phyloP scores from a whole-genome alignment of 1,140 invertebrate genomes.

The Catajapyx aquilonaris region DNA sequence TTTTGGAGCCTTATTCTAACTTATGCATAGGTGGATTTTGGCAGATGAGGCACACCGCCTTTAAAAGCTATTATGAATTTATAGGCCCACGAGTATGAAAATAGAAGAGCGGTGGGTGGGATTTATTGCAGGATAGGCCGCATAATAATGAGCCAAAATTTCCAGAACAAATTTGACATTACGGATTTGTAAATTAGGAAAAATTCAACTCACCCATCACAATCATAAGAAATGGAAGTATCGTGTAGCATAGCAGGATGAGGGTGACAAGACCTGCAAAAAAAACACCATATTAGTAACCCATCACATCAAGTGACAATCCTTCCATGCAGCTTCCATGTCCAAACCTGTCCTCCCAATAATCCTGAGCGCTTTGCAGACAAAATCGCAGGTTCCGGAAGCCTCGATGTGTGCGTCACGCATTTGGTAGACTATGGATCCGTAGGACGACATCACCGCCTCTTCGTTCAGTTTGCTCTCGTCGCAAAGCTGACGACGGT shows the following conservation, averaged over 20 bases:
- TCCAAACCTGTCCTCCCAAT: constrained; percentile 47
- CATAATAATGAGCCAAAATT: no score
- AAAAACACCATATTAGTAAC: constrained; percentile 9
- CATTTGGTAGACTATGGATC: constrained; percentile 54
- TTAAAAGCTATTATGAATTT: no score
- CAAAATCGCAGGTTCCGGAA: constrained; percentile 48
- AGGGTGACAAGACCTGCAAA: constrained; percentile 41
- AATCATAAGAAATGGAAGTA: constrained; percentile 43
- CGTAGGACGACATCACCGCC: constrained; percentile 37
- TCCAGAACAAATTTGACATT: no score
- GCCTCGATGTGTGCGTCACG: constrained; percentile 63
- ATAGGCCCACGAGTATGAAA: no score
- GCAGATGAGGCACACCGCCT: no score
- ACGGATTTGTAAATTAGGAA: no score
- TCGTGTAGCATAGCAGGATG: constrained; percentile 35
- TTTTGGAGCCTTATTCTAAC: no score
- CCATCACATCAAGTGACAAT: not conserved
- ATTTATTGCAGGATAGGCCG: no score
- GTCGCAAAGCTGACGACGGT: constrained; percentile 42
- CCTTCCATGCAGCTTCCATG: constrained; percentile 1
- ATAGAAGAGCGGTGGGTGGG: no score
- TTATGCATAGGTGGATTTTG: no score
- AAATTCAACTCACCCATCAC: constrained; percentile 39
- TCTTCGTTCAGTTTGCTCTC: constrained; percentile 25
- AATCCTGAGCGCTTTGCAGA: constrained; percentile 45